Percentiles rank a stretch among this genome's conserved stretches.
phyloP scores from a whole-genome alignment of 2,888 invertebrate genomes.

The Ptycholaimellus sp. region DNA sequence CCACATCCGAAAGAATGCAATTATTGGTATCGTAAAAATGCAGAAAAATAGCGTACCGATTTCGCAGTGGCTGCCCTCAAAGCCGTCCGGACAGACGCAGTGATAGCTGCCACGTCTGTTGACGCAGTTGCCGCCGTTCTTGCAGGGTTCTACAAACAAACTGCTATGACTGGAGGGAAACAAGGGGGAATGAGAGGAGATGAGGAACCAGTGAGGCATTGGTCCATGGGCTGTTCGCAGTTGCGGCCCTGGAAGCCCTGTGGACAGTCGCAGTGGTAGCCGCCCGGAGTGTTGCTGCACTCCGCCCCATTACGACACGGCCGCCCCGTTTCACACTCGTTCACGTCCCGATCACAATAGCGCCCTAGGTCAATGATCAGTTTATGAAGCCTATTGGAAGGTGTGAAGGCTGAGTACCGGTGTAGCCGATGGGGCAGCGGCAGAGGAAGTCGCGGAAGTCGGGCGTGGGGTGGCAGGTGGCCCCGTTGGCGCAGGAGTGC shows the following conservation, averaged over 20 bases:
- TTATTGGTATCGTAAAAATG: no score
- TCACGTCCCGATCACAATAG: constrained; percentile 73
- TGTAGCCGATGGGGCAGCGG: constrained; percentile 77
- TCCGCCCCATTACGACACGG: constrained; percentile 42
- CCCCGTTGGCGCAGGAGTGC: not conserved
- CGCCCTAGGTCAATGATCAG: not conserved
- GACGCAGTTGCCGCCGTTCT: constrained; percentile 64
- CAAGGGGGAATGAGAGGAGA: no score
- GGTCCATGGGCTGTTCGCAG: constrained; percentile 77
- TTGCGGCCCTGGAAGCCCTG: constrained; percentile 65
- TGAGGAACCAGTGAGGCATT: no score
- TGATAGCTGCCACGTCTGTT: constrained; percentile 77
- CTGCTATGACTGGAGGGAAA: no score
- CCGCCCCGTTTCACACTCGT: constrained; percentile 12
- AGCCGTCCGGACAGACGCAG: constrained; percentile 76
- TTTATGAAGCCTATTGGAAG: not conserved
- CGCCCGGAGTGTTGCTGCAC: constrained; percentile 40
- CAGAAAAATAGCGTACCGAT: constrained; percentile 1
- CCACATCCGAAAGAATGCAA: no score
- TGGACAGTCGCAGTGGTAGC: constrained; percentile 45
- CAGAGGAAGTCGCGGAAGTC: constrained; percentile 32
- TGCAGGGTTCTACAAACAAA: constrained; percentile 60
- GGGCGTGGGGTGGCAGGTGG: constrained; percentile 1
- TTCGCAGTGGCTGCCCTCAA: constrained; percentile 58
- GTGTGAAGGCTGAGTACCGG: constrained; percentile 51